These are phyloP conservation scores for Festucalex cinctus DNA, from an alignment of 2,113 vertebrate genomes.

Conservation along the genomic window DNA sequence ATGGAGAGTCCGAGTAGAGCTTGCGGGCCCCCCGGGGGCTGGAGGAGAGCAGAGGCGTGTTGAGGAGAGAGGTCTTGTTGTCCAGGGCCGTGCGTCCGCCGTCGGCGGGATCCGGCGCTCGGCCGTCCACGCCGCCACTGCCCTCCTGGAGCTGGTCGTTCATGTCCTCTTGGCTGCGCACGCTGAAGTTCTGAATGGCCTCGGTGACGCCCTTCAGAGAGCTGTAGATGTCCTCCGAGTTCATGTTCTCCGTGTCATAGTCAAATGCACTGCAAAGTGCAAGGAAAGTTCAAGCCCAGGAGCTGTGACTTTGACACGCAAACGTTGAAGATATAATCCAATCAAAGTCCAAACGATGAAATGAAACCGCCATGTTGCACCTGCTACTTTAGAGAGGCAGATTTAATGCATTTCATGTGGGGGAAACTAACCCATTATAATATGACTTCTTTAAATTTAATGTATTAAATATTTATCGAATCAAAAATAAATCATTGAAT, in stretches of 20 bases:
- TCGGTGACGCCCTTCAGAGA: slow-evolving; percentile 94
- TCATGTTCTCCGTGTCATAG: slow-evolving; percentile 98
- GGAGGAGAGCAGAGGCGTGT: slow-evolving; percentile 83
- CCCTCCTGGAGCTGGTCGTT: slow-evolving; percentile 84
- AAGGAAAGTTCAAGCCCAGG: not conserved
- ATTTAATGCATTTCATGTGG: too few relatives aligned
- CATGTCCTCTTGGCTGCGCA: slow-evolving; percentile 96
- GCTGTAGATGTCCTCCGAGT: slow-evolving; percentile 97
- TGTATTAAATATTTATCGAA: too few relatives aligned
- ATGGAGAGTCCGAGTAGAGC: slow-evolving; percentile 82
- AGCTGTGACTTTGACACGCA: not conserved
- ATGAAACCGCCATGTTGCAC: not conserved
- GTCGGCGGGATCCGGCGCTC: slow-evolving; percentile 72
- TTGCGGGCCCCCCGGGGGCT: slow-evolving; percentile 83
- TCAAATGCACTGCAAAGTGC: slow-evolving; percentile 83
- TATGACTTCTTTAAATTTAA: too few relatives aligned
- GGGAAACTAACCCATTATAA: too few relatives aligned
- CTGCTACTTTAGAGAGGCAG: too few relatives aligned
- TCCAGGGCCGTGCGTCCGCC: slow-evolving; percentile 84
- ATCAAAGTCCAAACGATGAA: too few relatives aligned
- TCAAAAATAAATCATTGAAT: too few relatives aligned
- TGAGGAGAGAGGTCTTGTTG: slow-evolving; percentile 90
- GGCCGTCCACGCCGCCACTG: slow-evolving; percentile 72
- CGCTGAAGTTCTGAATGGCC: slow-evolving; percentile 96
- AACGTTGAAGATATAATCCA: too few relatives aligned